These are phyloP conservation scores for Paguma larvata DNA, from an alignment of 2,797 vertebrate species.

Conservation along the genomic window DNA sequence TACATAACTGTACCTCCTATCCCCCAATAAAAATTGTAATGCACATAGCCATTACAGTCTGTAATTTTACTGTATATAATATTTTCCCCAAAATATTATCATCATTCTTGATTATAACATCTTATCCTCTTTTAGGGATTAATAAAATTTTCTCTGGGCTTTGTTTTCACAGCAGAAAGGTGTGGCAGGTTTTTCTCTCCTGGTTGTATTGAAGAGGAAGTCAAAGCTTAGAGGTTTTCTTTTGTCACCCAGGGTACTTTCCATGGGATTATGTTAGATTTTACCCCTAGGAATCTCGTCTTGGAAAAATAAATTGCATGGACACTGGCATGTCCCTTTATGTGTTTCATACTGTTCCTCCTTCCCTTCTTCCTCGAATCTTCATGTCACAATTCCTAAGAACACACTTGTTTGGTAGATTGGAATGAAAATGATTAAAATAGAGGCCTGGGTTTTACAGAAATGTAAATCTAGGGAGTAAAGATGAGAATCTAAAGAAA, in stretches of 20 bases:
- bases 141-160: conserved; percentile 11
- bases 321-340: not conserved
- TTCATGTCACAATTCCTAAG: not conserved
- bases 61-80: not conserved
- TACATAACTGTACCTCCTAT: not conserved
- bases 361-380: not conserved
- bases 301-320: conserved; percentile 25
- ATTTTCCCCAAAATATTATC: not conserved
- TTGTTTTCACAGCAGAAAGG: not conserved
- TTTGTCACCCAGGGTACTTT: not conserved
- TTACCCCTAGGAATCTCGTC: not conserved
- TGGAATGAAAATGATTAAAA: conserved; percentile 69
- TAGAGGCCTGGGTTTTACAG: conserved; percentile 8
- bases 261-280: not conserved
- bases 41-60: not conserved
- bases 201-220: not conserved
- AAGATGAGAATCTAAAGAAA: conserved; percentile 56
- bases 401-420: not conserved
- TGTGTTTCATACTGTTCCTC: not conserved
- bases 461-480: conserved; percentile 52
- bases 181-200: not conserved
- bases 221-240: conserved; percentile 33
- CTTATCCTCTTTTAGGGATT: conserved; percentile 17
- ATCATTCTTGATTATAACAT: conserved; percentile 11
- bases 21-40: not conserved